Evolutionary conservation across 2,888 invertebrate genomes (phyloP).

Genomic region (Embidobia sp.): DNA sequence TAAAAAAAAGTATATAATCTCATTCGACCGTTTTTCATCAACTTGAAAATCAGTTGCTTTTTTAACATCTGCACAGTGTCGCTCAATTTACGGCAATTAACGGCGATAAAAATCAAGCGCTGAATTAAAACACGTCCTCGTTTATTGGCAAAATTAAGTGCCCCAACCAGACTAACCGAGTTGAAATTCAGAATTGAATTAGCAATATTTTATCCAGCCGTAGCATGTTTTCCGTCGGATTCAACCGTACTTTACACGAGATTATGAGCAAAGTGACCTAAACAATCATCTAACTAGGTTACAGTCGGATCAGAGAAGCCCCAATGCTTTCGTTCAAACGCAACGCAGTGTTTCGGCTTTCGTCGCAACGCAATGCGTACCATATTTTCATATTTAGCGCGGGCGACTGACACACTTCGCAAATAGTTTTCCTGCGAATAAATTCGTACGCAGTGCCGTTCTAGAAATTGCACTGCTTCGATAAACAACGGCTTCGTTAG

Average conservation of each 20-base stretch:
- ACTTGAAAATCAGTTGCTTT: no score
- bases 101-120: no score
- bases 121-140: no score
- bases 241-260: not conserved
- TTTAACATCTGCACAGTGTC: no score
- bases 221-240: conserved; percentile 15
- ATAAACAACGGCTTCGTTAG: no score
- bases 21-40: no score
- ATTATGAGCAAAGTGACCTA: conserved; percentile 4
- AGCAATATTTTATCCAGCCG: not conserved
- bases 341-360: conserved; percentile 18
- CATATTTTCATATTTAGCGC: conserved; percentile 2
- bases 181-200: no score
- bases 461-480: no score
- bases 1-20: no score
- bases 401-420: not conserved
- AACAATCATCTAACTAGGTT: conserved; percentile 70
- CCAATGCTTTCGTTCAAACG: conserved; percentile 66
- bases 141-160: no score
- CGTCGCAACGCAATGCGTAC: not conserved
- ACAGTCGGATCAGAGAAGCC: conserved; percentile 72
- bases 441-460: not conserved
- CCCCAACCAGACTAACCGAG: no score
- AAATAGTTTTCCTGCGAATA: not conserved
- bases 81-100: no score